Conservation (phyloP, 2,888 invertebrate species). For the Macaria notata region DNA sequence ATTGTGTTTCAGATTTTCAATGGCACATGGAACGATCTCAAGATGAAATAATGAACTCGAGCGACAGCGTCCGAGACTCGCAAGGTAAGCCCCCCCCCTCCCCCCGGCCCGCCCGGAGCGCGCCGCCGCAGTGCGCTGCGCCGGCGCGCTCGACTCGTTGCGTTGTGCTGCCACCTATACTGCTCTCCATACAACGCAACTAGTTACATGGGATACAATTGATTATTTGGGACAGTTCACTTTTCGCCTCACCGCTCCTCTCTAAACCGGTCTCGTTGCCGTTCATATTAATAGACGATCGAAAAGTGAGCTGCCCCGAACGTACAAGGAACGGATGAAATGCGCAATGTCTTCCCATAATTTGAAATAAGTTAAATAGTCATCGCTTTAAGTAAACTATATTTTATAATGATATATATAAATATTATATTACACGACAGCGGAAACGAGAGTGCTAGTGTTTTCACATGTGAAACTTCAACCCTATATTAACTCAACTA, state of each 20-base stretch:
- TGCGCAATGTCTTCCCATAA: constrained; percentile 83
- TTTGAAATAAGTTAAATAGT: constrained; percentile 72
- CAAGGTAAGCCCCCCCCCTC: constrained; percentile 89
- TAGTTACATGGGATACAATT: constrained; percentile 59
- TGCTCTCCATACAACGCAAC: constrained; percentile 30
- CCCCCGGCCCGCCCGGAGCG: constrained; percentile 19
- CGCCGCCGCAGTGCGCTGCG: constrained; percentile 38
- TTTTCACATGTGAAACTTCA: constrained; percentile 82
- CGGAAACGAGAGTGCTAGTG: constrained; percentile 81
- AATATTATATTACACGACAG: constrained; percentile 74
- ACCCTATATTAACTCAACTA: constrained; percentile 71
- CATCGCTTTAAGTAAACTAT: constrained; percentile 79
- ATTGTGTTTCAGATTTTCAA: constrained; percentile 86
- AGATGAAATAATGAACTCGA: constrained; percentile 93
- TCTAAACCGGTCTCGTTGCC: no score
- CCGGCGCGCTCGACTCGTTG: constrained; percentile 53
- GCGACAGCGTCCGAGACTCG: constrained; percentile 93
- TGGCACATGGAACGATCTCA: constrained; percentile 94
- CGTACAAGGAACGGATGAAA: constrained; percentile 81
- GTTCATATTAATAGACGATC: no score
- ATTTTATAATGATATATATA: constrained; percentile 65
- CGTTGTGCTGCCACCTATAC: constrained; percentile 47
- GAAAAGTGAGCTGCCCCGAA: constrained; percentile 69
- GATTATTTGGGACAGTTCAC: constrained; percentile 68
- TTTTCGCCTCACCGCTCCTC: constrained; percentile 34